A percentile compares a stretch with the other conserved stretches of the same genome.
Conservation (phyloP, 2,888 invertebrate genomes). For the Neria commutata region DNA sequence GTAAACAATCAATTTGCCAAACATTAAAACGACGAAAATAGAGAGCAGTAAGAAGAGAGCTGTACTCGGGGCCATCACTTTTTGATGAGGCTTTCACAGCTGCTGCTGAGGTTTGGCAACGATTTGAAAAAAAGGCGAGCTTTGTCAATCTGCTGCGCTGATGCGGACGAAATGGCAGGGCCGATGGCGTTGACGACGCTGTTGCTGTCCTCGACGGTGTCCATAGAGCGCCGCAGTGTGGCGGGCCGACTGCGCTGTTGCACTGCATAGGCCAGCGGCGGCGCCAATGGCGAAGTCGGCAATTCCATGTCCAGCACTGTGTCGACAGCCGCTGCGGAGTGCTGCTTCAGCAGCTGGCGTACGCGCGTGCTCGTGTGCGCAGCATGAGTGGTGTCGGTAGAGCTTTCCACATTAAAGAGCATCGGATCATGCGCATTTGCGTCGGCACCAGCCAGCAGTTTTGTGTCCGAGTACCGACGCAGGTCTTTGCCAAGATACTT, state of each 20-base stretch:
- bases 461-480: conserved; percentile 62
- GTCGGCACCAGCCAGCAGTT: conserved; percentile 50
- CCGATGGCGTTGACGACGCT: conserved; percentile 18
- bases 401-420: conserved; percentile 27
- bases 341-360: conserved; percentile 47
- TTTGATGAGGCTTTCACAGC: conserved; percentile 69
- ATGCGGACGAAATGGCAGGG: conserved; percentile 23
- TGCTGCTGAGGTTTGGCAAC: conserved; percentile 75
- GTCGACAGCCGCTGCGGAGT: conserved; percentile 47
- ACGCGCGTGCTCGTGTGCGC: conserved; percentile 23
- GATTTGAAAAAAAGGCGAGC: conserved; percentile 65
- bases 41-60: too few species aligned
- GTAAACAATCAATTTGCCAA: background rate
- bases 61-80: conserved; percentile 52
- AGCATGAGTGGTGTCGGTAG: conserved; percentile 30
- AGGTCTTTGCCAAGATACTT: conserved; percentile 52
- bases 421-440: conserved; percentile 44
- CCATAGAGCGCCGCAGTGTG: conserved; percentile 50
- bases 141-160: conserved; percentile 42
- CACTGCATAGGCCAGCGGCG: conserved; percentile 44
- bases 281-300: conserved; percentile 50
- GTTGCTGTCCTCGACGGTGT: conserved; percentile 44
- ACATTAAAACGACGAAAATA: background rate
- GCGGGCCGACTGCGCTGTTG: conserved; percentile 26
- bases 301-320: conserved; percentile 52